Conservation (phyloP, 2,797 vertebrate genomes). For the Syndactyla subalaris region DNA sequence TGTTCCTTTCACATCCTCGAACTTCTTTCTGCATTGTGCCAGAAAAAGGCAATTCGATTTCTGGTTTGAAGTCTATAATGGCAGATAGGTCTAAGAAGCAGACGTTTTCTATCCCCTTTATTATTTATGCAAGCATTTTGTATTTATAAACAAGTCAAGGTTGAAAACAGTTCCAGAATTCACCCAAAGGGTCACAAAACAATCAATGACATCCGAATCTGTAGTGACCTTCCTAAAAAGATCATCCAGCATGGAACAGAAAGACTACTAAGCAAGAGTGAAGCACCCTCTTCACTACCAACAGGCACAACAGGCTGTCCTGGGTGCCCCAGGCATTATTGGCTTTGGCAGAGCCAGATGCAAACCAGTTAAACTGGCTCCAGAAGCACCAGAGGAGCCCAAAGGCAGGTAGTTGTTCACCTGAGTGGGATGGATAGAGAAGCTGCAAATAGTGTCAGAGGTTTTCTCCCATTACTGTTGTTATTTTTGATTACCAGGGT, state of each 20-base stretch:
- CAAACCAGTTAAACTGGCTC: constrained; percentile 62
- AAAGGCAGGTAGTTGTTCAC: constrained; percentile 41
- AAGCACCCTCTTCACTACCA: constrained; percentile 16
- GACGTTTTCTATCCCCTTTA: neutral
- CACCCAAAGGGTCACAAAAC: neutral
- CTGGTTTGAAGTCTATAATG: neutral
- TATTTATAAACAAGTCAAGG: neutral
- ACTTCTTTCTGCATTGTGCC: neutral
- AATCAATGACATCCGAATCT: neutral
- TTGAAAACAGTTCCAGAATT: neutral
- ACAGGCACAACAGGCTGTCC: constrained; percentile 50
- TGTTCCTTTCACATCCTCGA: neutral
- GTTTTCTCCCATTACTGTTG: constrained; percentile 28
- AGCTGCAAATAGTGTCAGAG: neutral
- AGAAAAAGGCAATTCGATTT: neutral
- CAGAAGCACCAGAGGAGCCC: neutral
- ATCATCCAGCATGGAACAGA: neutral
- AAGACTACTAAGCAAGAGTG: neutral
- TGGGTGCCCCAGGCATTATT: constrained; percentile 24
- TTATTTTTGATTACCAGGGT: neutral
- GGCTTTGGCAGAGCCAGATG: constrained; percentile 37
- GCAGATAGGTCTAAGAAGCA: neutral
- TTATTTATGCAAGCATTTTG: neutral
- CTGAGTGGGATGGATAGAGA: neutral
- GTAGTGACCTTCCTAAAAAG: neutral